Evolutionary conservation across 2,113 vertebrate species (phyloP).

Genomic region (Saccopteryx bilineata): DNA sequence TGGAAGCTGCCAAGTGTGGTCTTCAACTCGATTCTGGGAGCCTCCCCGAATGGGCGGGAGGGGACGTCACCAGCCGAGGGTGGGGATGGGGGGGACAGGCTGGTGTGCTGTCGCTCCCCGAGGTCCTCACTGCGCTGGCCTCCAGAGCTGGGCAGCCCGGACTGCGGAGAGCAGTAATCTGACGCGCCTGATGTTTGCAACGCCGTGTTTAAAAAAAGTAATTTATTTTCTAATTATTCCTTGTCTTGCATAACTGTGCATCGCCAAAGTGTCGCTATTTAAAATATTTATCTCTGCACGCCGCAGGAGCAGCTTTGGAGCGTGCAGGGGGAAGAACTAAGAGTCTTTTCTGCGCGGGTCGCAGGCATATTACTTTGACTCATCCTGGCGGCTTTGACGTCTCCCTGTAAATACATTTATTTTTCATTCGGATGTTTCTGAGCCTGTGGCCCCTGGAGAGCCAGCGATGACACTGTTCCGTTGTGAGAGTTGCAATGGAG

Average conservation of each 20-base stretch:
- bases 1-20: slow-evolving; percentile 87
- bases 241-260: slow-evolving; percentile 89
- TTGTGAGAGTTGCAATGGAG: slow-evolving; percentile 81
- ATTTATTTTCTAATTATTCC: slow-evolving; percentile 94
- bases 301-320: slow-evolving; percentile 87
- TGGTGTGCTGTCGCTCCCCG: neutral
- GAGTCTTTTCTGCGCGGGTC: slow-evolving; percentile 72
- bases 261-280: slow-evolving; percentile 88
- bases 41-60: slow-evolving; percentile 56
- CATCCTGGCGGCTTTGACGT: slow-evolving; percentile 86
- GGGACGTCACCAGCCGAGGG: slow-evolving; percentile 56
- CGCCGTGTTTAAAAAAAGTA: slow-evolving; percentile 86
- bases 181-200: slow-evolving; percentile 85
- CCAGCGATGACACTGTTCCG: slow-evolving; percentile 82
- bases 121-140: slow-evolving; percentile 12
- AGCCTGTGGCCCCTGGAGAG: slow-evolving; percentile 86
- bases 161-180: slow-evolving; percentile 80
- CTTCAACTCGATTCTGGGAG: slow-evolving; percentile 83
- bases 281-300: slow-evolving; percentile 90
- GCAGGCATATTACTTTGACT: slow-evolving; percentile 86
- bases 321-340: slow-evolving; percentile 87
- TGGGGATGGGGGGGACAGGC: slow-evolving; percentile 60
- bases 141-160: neutral
- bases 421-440: slow-evolving; percentile 89
- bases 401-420: slow-evolving; percentile 90